Evolutionary conservation across 2,113 vertebrate genomes (phyloP).

Genomic region (Micromys minutus): DNA sequence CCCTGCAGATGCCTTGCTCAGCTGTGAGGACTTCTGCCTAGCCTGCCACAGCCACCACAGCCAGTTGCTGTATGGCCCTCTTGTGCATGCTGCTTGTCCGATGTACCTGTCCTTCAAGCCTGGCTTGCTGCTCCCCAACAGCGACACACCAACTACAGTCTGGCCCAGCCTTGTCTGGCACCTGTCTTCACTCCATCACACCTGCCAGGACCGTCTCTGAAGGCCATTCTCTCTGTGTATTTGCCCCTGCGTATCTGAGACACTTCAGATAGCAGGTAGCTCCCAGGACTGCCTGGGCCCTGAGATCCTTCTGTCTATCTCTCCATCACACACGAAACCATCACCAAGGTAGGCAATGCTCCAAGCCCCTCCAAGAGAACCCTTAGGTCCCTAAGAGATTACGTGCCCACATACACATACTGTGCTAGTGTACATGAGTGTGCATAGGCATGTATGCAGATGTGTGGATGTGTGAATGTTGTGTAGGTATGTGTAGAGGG

Average conservation of each 20-base stretch:
- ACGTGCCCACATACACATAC: neutral
- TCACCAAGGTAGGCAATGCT: neutral
- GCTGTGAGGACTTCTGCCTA: neutral
- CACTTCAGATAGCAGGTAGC: neutral
- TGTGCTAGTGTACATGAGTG: neutral
- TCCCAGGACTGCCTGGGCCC: neutral
- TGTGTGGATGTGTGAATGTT: neutral
- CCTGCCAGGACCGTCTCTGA: neutral
- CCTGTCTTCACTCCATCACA: accelerated
- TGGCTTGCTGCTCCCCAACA: neutral
- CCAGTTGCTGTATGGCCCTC: too few relatives aligned
- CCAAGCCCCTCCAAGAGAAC: neutral
- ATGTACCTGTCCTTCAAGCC: neutral
- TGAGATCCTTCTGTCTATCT: neutral
- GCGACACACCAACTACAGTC: neutral
- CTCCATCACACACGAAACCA: neutral
- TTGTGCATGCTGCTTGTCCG: accelerated
- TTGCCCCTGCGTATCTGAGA: neutral
- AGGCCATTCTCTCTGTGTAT: neutral
- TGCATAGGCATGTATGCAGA: neutral
- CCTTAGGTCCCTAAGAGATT: neutral
- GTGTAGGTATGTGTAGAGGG: neutral
- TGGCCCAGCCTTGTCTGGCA: slow-evolving; percentile 82
- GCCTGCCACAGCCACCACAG: accelerated
- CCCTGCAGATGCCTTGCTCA: neutral